Percentiles rank a stretch among this genome's conserved stretches.
Evolutionary conservation across 2,888 invertebrate species (phyloP).

Genomic region (Ligdia adustata): DNA sequence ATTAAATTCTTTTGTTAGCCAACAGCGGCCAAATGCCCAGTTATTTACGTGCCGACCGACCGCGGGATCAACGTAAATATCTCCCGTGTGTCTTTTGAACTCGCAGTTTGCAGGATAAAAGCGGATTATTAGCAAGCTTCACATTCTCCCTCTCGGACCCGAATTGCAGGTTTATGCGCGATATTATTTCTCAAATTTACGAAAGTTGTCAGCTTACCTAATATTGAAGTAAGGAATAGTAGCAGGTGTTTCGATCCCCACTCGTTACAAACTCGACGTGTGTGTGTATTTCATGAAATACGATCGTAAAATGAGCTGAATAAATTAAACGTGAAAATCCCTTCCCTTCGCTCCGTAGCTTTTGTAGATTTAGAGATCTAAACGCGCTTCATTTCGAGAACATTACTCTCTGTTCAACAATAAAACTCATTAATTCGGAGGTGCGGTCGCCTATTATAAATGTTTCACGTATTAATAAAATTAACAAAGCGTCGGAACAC

Average conservation of each 20-base stretch:
- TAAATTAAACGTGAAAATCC: slow-evolving; percentile 68
- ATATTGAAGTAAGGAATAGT: slow-evolving; percentile 53
- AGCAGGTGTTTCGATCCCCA: slow-evolving; percentile 61
- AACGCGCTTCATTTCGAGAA: slow-evolving; percentile 68
- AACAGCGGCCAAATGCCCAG: slow-evolving; percentile 64
- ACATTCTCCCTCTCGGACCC: slow-evolving; percentile 33
- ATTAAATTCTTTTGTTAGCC: slow-evolving; percentile 81
- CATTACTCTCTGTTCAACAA: slow-evolving; percentile 78
- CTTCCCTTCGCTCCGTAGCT: slow-evolving; percentile 40
- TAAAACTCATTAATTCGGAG: slow-evolving; percentile 81
- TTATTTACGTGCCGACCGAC: slow-evolving; percentile 68
- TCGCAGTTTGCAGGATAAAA: slow-evolving; percentile 56
- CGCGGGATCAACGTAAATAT: slow-evolving; percentile 70
- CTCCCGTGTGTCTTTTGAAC: slow-evolving; percentile 67
- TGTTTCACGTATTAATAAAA: slow-evolving; percentile 84
- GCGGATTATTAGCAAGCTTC: slow-evolving; percentile 61
- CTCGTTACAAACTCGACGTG: slow-evolving; percentile 44
- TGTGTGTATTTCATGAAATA: slow-evolving; percentile 41
- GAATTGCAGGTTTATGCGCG: slow-evolving; percentile 4
- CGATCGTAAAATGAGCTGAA: slow-evolving; percentile 65
- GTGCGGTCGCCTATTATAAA: slow-evolving; percentile 80
- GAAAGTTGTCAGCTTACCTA: slow-evolving; percentile 39
- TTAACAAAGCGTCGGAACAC: slow-evolving; percentile 77
- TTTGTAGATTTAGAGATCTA: slow-evolving; percentile 63
- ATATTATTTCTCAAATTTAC: slow-evolving; percentile 17